phyloP scores from a whole-genome alignment of 2,888 invertebrate species.

The Cyclophora punctaria region DNA sequence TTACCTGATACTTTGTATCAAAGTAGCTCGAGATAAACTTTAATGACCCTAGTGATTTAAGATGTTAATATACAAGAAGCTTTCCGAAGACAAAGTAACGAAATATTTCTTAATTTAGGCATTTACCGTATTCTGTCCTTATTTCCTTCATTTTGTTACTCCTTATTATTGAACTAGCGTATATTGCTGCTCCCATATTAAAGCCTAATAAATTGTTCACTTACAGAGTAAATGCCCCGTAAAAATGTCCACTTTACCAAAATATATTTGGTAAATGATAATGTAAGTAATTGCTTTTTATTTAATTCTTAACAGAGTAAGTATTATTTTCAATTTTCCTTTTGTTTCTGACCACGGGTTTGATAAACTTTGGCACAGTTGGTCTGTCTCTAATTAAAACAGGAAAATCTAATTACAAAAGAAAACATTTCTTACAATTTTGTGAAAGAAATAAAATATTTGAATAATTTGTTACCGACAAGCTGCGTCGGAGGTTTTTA shows the following conservation, averaged over 20 bases:
- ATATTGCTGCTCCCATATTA: constrained; percentile 30
- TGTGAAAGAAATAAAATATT: constrained; percentile 34
- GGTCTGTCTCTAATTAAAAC: constrained; percentile 10
- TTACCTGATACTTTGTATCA: background rate
- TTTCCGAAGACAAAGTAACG: constrained; percentile 10
- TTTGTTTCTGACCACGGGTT: background rate
- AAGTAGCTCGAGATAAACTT: background rate
- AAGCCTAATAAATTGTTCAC: constrained; percentile 36
- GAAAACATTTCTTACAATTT: constrained; percentile 31
- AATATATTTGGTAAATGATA: constrained; percentile 22
- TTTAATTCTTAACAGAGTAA: background rate
- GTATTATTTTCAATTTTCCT: too few relatives aligned
- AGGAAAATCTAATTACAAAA: constrained; percentile 27
- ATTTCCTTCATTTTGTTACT: constrained; percentile 1
- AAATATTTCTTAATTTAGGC: constrained; percentile 28
- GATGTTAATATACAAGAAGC: background rate
- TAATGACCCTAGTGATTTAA: too few relatives aligned
- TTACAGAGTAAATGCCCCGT: constrained; percentile 34
- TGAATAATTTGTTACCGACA: constrained; percentile 49
- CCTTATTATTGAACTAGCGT: constrained; percentile 33
- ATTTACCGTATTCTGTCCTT: too few relatives aligned
- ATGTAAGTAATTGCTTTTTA: constrained; percentile 12
- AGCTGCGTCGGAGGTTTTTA: constrained; percentile 47
- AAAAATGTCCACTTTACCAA: constrained; percentile 28
- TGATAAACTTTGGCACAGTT: background rate